Evolutionary conservation across 1,140 invertebrate genomes (phyloP), one percentile per base, ranked within the genome.

Genomic region (Araneus ventricosus): DNA sequence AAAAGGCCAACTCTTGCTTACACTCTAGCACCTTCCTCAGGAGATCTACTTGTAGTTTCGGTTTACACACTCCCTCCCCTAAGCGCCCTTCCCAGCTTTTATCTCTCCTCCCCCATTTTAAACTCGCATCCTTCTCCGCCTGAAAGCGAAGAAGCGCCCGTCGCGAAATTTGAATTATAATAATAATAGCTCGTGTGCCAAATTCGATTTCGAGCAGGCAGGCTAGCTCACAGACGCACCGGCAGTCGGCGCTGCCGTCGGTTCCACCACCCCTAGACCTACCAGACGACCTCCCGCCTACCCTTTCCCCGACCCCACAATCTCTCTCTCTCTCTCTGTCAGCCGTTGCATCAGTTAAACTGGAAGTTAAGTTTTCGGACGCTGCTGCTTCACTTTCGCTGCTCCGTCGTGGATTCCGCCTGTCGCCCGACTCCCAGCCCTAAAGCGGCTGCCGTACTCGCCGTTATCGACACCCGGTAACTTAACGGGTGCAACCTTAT

Each of bases 271-370:
- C 59, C 45, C 59, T 57, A 88, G 86, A 88, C 86, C 61, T 88
- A 88, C 86, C 86, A 88, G 61, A 88, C 86, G 59, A 88, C 86
- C 86, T 88, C 59, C 86, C 86, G 34, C 86, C n/a, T 61, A 39
- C 86, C n/a, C 86, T 61, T 41, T 41, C 86, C 86, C 86, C 34
- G 37, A 10, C 61, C 39, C 86, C 86, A 70, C 86, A 70, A 88
- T 88, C 86, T 63, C 61, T 63, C 86, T 27, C 24, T 6, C 20
- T 61, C 61, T 34, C 86, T 70, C 59, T 88, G 86, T 70, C 61
- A 67, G 34, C 34, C 70, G 39, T 27, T 67, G 86, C 30, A 67
- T 88, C 86, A 88, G 59, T 67, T 75, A 34, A 41, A 88, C 59
- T 61, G 86, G 61, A 88, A 88, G 59, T 88, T 70, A 70, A 88